phyloP scores from a whole-genome alignment of 2,797 vertebrate species.

The Semotilus atromaculatus region DNA sequence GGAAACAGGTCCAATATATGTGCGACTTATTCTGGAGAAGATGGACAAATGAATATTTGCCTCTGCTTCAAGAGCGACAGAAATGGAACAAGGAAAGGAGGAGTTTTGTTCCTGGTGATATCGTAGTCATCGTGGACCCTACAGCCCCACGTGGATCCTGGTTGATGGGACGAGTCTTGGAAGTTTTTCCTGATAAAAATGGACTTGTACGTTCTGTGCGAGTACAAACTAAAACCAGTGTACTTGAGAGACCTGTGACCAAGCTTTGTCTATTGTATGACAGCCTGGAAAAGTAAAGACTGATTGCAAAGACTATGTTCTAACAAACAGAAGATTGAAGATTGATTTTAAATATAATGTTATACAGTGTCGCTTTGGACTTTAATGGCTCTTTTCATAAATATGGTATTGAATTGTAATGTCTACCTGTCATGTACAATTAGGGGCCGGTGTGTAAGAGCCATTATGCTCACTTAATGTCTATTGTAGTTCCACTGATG shows the following conservation, averaged over 20 bases:
- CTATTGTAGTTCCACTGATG: no score
- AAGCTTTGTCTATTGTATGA: conserved; percentile 7
- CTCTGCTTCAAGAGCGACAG: neutral
- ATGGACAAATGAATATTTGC: neutral
- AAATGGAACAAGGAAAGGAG: neutral
- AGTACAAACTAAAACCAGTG: neutral
- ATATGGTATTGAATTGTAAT: conserved; percentile 11
- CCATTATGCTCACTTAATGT: neutral
- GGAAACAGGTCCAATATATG: neutral
- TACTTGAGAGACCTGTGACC: conserved; percentile 2
- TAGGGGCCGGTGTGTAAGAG: conserved; percentile 15
- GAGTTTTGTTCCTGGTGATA: neutral
- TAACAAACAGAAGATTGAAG: neutral
- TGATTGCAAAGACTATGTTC: neutral
- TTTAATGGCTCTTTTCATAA: conserved; percentile 7
- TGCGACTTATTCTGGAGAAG: neutral
- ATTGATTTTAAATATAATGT: neutral
- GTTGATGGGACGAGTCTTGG: no score
- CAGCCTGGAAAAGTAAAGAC: neutral
- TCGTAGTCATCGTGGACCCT: neutral
- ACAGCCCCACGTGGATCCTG: no score
- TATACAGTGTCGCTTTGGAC: neutral
- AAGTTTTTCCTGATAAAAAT: conserved; percentile 1
- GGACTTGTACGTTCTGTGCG: conserved; percentile 37
- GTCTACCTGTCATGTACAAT: neutral